Evolutionary conservation across 2,113 vertebrate genomes (phyloP).

Genomic region (Oreochromis tanganicae): DNA sequence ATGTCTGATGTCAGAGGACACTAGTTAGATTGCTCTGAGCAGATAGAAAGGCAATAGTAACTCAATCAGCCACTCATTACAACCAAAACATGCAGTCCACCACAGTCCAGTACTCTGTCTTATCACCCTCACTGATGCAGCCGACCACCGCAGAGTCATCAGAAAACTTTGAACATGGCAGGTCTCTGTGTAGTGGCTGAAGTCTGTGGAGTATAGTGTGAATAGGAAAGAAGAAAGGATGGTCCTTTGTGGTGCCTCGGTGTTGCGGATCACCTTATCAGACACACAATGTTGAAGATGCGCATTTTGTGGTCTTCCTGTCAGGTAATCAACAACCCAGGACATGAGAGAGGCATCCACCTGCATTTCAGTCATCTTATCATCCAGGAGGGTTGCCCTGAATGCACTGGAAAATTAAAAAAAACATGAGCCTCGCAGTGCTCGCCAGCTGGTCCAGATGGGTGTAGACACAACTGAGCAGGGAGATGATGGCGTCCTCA

Average conservation of each 20-base stretch:
- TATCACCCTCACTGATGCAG: not conserved
- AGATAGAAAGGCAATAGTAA: not conserved
- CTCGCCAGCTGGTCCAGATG: not conserved
- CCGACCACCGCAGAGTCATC: not conserved
- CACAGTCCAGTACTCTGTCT: not conserved
- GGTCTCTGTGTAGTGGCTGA: not conserved
- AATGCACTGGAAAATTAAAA: not conserved
- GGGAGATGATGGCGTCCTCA: not conserved
- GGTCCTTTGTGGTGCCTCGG: not conserved
- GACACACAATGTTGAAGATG: not conserved
- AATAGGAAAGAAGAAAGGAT: not conserved
- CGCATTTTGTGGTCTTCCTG: not conserved
- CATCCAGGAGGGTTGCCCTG: not conserved
- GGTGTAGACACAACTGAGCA: not conserved
- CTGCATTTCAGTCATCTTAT: not conserved
- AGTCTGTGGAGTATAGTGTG: not conserved
- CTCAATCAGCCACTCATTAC: not conserved
- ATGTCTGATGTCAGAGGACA: not conserved
- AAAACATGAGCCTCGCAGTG: not conserved
- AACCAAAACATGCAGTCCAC: not conserved
- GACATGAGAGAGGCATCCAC: not conserved
- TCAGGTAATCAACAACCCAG: not conserved
- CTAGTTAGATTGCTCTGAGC: not conserved
- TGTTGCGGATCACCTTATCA: not conserved
- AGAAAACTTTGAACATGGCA: not conserved